Evolutionary conservation across 2,113 vertebrate genomes (phyloP).

Genomic region (Tachycineta bicolor): DNA sequence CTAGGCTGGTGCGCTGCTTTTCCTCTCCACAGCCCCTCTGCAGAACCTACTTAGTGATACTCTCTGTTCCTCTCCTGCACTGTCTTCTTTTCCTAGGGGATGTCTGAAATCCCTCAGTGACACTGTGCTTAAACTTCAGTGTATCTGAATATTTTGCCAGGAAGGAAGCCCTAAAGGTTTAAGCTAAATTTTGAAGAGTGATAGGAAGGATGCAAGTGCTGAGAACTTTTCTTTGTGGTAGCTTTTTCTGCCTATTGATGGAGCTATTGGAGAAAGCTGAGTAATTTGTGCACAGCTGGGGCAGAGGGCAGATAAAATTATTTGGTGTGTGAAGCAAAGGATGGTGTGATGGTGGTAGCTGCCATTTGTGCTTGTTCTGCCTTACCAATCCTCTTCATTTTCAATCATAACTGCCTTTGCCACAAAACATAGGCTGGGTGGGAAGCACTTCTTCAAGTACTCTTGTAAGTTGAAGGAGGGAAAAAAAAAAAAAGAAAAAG

Average conservation of each 20-base stretch:
- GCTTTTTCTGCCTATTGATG: not conserved
- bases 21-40: not conserved
- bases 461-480: not conserved
- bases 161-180: not conserved
- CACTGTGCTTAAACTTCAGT: not conserved
- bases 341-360: rapidly evolving
- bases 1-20: not conserved
- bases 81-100: not conserved
- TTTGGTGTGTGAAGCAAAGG: not conserved
- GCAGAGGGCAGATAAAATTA: not conserved
- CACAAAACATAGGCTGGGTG: not conserved
- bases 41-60: not conserved
- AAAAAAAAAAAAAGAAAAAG: not conserved
- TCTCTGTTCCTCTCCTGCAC: not conserved
- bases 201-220: not conserved
- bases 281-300: not conserved
- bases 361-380: not conserved
- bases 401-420: not conserved
- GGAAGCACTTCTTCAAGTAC: not conserved
- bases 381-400: not conserved
- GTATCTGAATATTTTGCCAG: not conserved
- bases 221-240: not conserved
- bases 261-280: not conserved
- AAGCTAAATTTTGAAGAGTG: not conserved
- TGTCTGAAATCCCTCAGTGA: not conserved